Base-by-base conservation (phyloP, 2,888 invertebrate species). In the Drosophila heteroneura region DNA sequence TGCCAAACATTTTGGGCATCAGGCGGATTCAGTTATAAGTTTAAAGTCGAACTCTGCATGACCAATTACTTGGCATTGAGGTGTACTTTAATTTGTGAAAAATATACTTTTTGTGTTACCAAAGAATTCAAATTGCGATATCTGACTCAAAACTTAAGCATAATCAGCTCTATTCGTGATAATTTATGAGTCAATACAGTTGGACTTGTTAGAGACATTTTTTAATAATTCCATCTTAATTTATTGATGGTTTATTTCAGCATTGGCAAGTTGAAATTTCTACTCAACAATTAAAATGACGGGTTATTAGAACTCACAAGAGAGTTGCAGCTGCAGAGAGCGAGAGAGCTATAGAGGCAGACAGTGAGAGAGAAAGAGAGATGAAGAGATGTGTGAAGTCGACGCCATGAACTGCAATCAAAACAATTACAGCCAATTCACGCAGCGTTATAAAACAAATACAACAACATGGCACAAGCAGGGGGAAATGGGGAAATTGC, bases 381-480 rank as follows among this genome's bases (percentile, higher is more conserved):
- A 16, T 22, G 12, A 30, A 49, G 39, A n/a, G 26, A 56, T 51
- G 67, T 70, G 82, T 82, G 57, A 69, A 79, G 79, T 76, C 65
- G 64, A 77, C 76, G 70, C 77, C 81, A 86, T 90, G 89, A 85
- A 89, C 87, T 89, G 89, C 91, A 91, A 89, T 91, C 91, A 88
- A 89, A 91, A 83, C 91, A 89, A 88, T 91, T 88, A 81, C 81
- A 76, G 76, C 76, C 91, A 91, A 87, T 88, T 90, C 89, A 83
- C 83, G 79, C 76, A 74, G 72, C 49, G 83, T 74, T 76, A 83
- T 68, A 70, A 80, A 88, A 73, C 66, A 76, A 70, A 76, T 80
- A 64, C 70, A 76, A 28, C 28, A 56, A 60, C 64, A 65, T 54
- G 33, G 33, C 52, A 53, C 35, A 37, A 47, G 39, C 52, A 12